These are phyloP conservation scores for Perca fluviatilis DNA, from an alignment of 2,113 vertebrate genomes.

Conservation along the genomic window DNA sequence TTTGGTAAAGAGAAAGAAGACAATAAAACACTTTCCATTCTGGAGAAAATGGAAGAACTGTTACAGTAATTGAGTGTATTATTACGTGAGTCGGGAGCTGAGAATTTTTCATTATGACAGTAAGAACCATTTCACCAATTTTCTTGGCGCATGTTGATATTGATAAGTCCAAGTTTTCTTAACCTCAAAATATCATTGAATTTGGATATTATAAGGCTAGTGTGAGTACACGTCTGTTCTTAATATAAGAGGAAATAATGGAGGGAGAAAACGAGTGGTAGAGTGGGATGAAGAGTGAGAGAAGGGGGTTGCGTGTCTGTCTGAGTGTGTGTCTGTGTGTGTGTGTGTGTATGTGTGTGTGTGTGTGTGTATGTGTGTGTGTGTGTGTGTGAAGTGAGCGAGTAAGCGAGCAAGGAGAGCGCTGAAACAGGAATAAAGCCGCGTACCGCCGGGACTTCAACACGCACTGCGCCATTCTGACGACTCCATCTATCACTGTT, in stretches of 20 bases:
- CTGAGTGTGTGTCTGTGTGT: neutral
- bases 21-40: neutral
- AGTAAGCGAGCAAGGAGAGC: neutral
- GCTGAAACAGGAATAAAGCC: constrained; percentile 63
- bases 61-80: neutral
- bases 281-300: neutral
- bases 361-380: constrained; percentile 11
- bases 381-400: neutral
- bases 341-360: constrained; percentile 7
- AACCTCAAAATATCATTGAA: neutral
- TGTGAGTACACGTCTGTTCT: neutral
- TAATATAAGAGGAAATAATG: neutral
- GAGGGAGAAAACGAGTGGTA: neutral
- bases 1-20: neutral
- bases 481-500: constrained; percentile 67
- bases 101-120: neutral
- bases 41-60: neutral
- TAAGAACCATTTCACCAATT: neutral
- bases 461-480: constrained; percentile 64
- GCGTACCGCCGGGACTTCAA: constrained; percentile 54
- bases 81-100: neutral
- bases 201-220: neutral
- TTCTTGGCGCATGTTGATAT: neutral
- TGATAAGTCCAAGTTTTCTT: neutral
- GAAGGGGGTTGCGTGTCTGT: neutral